Percentiles rank a stretch among this genome's conserved stretches.
These are phyloP conservation scores for Sinocyclocheilus anshuiensis DNA, from an alignment of 2,113 vertebrate species.

Conservation along the genomic window DNA sequence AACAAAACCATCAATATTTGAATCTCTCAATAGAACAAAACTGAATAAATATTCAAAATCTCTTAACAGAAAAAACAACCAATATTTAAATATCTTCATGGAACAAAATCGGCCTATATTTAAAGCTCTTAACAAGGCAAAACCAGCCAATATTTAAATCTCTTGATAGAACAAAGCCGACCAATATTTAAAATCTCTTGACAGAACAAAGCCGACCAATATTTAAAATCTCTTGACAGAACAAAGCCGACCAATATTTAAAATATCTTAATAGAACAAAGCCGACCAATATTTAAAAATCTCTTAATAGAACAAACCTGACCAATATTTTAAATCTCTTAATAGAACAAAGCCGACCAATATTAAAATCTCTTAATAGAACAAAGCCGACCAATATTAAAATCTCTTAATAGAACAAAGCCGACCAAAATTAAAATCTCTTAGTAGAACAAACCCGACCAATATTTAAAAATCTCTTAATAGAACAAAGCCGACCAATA, in stretches of 20 bases:
- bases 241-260: background rate
- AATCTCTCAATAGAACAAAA: too few relatives aligned
- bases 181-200: background rate
- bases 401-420: too few relatives aligned
- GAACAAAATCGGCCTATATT: background rate
- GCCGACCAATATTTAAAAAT: background rate
- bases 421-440: background rate
- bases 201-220: too few relatives aligned
- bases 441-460: background rate
- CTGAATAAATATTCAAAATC: too few relatives aligned
- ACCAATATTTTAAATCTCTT: background rate
- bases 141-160: too few relatives aligned
- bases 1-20: background rate
- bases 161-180: background rate
- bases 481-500: background rate
- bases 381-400: too few relatives aligned
- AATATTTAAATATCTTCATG: background rate
- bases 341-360: too few relatives aligned
- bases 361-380: too few relatives aligned
- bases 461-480: background rate
- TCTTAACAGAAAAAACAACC: too few relatives aligned
- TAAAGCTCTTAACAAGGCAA: background rate
- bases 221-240: background rate
- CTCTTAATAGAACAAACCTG: too few relatives aligned
- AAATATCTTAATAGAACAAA: background rate